A percentile compares a stretch with the other conserved stretches of the same genome.
Evolutionary conservation across 2,113 vertebrate genomes (phyloP).

Genomic region (Sakesphorus luctuosus): DNA sequence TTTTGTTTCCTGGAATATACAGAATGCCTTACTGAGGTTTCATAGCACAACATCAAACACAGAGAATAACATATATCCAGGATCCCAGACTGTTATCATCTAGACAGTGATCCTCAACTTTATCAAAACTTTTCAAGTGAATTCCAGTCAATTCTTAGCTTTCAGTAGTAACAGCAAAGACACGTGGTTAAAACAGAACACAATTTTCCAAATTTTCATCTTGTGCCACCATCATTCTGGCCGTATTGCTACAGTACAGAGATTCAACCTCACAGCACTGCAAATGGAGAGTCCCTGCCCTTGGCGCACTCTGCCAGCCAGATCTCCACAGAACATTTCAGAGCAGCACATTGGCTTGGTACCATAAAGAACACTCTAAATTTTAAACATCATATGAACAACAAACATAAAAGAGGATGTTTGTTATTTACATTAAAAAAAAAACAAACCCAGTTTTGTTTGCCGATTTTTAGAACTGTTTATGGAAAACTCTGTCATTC

Average conservation of each 20-base stretch:
- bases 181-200: neutral
- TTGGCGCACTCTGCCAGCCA: neutral
- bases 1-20: neutral
- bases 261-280: neutral
- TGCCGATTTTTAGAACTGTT: neutral
- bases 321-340: neutral
- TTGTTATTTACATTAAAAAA: neutral
- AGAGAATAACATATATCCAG: neutral
- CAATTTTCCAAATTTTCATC: neutral
- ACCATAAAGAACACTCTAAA: neutral
- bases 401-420: neutral
- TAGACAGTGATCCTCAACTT: neutral
- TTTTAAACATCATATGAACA: neutral
- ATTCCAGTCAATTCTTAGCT: neutral
- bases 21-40: neutral
- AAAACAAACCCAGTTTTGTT: neutral
- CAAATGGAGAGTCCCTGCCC: neutral
- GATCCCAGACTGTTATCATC: neutral
- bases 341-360: neutral
- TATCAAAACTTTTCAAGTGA: neutral
- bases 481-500: neutral
- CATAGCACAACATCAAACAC: neutral
- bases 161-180: neutral
- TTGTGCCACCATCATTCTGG: neutral
- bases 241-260: rapidly evolving